Evolutionary conservation across 2,113 vertebrate genomes (phyloP).

Genomic region (Onychorhynchus coronatus): DNA sequence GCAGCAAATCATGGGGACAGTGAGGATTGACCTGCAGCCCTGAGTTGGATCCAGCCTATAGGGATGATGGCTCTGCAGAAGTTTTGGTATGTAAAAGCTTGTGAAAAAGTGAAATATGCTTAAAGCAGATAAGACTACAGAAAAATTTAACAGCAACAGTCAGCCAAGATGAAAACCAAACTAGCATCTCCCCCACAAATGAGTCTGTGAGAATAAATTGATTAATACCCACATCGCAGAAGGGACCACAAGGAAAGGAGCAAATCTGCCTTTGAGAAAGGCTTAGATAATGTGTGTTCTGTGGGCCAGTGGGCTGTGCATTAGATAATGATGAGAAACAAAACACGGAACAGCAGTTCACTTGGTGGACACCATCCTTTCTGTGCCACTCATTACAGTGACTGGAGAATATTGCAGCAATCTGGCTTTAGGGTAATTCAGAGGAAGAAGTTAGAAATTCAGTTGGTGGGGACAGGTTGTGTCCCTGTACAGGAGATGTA

Average conservation of each 20-base stretch:
- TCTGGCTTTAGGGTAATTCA: not conserved
- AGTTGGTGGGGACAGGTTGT: not conserved
- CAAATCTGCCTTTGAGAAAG: not conserved
- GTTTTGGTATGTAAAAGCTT: not conserved
- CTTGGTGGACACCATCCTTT: not conserved
- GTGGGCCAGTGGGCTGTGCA: not conserved
- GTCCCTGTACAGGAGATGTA: rapidly evolving
- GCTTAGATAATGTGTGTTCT: not conserved
- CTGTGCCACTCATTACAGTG: not conserved
- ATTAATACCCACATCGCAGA: not conserved
- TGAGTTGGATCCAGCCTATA: not conserved
- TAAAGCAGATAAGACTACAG: not conserved
- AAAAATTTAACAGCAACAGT: not conserved
- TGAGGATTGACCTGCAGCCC: not conserved
- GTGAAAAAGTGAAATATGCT: not conserved
- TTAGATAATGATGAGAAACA: not conserved
- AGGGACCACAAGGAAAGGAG: not conserved
- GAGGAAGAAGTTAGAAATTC: not conserved
- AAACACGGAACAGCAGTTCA: not conserved
- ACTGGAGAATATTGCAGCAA: not conserved
- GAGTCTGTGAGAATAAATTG: not conserved
- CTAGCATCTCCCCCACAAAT: not conserved
- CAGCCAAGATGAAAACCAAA: not conserved
- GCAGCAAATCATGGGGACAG: not conserved
- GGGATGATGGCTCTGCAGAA: not conserved